Evolutionary conservation across 2,113 vertebrate genomes (phyloP).

Genomic region (Gorsachius goisagi): DNA sequence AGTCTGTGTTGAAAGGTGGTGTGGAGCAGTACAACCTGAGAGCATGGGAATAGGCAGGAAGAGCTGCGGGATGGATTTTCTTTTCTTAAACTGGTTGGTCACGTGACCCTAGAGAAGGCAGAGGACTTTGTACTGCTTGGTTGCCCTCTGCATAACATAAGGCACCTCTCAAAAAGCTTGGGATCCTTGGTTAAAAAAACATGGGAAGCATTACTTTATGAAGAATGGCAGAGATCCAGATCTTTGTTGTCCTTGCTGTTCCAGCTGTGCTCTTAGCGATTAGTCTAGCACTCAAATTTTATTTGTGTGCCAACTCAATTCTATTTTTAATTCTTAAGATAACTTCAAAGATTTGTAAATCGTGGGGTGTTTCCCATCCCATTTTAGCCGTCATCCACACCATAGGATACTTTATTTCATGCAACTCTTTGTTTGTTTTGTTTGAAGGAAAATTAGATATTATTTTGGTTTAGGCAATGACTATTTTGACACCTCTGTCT

Average conservation of each 20-base stretch:
- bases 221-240: not conserved
- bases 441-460: not conserved
- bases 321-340: not conserved
- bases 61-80: not conserved
- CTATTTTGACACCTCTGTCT: constrained; percentile 3
- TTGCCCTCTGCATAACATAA: not conserved
- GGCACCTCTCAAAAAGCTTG: not conserved
- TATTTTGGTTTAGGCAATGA: not conserved
- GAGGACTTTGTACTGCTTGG: not conserved
- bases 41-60: not conserved
- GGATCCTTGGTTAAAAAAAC: not conserved
- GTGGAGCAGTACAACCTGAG: not conserved
- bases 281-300: not conserved
- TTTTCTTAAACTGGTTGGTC: not conserved
- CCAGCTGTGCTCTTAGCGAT: not conserved
- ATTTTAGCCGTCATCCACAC: not conserved
- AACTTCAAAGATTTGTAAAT: not conserved
- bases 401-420: not conserved
- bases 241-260: not conserved
- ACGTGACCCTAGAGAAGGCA: not conserved
- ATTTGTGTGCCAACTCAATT: not conserved
- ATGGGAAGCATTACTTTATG: not conserved
- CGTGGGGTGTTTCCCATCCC: not conserved
- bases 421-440: not conserved
- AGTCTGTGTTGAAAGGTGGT: not conserved